These are phyloP conservation scores for Gadopsis marmoratus DNA, from an alignment of 2,797 vertebrate genomes.

Conservation along the genomic window DNA sequence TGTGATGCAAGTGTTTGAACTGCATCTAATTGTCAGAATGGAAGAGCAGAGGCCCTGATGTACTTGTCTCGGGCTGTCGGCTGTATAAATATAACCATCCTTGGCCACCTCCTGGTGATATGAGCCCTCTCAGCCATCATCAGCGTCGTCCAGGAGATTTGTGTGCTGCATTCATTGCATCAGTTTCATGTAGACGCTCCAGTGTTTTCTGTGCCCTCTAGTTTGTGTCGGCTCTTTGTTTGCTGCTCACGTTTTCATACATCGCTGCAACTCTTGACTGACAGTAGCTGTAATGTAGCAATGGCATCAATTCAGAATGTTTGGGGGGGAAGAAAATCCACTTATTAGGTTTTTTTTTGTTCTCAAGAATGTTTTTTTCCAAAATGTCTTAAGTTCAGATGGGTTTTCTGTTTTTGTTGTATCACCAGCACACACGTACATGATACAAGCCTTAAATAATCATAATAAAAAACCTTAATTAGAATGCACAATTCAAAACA, in stretches of 20 bases:
- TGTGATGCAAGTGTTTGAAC: constrained; percentile 54
- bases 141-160: constrained; percentile 7
- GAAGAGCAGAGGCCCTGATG: constrained; percentile 26
- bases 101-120: constrained; percentile 3
- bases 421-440: background rate
- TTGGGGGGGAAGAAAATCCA: background rate
- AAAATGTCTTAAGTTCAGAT: too few relatives aligned
- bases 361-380: too few relatives aligned
- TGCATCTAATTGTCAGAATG: constrained; percentile 49
- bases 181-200: background rate
- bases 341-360: too few relatives aligned
- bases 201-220: background rate
- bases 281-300: background rate
- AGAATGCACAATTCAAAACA: background rate
- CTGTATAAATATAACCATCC: constrained; percentile 36
- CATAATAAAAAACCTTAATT: background rate
- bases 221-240: background rate
- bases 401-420: background rate
- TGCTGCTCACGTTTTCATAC: background rate
- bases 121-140: constrained; percentile 18
- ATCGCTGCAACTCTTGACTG: too few relatives aligned
- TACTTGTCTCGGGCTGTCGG: constrained; percentile 46
- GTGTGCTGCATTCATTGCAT: constrained; percentile 1
- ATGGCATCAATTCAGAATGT: background rate
- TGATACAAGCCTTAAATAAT: background rate